Percentiles rank a stretch among this genome's conserved stretches.
Evolutionary conservation across 2,888 invertebrate species (phyloP).

Genomic region (Tenthredo distinguenda): DNA sequence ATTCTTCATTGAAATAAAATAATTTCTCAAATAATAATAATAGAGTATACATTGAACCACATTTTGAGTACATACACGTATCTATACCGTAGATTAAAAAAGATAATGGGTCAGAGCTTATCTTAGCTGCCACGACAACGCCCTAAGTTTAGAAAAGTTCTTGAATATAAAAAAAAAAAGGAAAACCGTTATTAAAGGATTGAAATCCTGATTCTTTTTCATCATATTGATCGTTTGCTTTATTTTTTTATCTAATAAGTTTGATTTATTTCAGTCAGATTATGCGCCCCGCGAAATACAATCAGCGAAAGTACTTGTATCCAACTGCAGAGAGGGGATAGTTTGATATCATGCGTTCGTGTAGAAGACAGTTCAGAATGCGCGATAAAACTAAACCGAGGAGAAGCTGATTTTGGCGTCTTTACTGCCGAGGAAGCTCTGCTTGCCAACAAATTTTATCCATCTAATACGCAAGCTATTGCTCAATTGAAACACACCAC

Average conservation of each 20-base stretch:
- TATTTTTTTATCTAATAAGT: background rate
- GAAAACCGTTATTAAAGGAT: background rate
- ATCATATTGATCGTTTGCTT: background rate
- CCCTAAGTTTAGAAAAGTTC: slow-evolving; percentile 13
- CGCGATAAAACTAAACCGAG: slow-evolving; percentile 80
- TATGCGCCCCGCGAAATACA: slow-evolving; percentile 62
- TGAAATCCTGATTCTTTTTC: background rate
- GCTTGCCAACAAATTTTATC: slow-evolving; percentile 76
- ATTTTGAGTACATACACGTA: background rate
- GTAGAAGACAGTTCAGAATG: slow-evolving; percentile 81
- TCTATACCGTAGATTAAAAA: slow-evolving; percentile 19
- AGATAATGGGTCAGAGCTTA: slow-evolving; percentile 49
- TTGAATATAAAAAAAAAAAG: background rate
- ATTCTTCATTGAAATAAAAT: background rate
- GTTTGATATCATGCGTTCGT: slow-evolving; percentile 64
- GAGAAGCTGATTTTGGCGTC: slow-evolving; percentile 81
- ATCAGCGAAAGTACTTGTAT: slow-evolving; percentile 57
- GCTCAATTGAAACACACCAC: slow-evolving; percentile 68
- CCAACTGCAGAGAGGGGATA: slow-evolving; percentile 60
- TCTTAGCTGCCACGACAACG: slow-evolving; percentile 49
- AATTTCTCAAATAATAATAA: background rate
- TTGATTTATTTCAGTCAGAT: slow-evolving; percentile 61
- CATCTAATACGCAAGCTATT: slow-evolving; percentile 65
- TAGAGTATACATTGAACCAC: background rate
- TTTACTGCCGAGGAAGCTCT: slow-evolving; percentile 83